Evolutionary conservation across 2,113 vertebrate genomes (phyloP).

Genomic region (Solea solea): DNA sequence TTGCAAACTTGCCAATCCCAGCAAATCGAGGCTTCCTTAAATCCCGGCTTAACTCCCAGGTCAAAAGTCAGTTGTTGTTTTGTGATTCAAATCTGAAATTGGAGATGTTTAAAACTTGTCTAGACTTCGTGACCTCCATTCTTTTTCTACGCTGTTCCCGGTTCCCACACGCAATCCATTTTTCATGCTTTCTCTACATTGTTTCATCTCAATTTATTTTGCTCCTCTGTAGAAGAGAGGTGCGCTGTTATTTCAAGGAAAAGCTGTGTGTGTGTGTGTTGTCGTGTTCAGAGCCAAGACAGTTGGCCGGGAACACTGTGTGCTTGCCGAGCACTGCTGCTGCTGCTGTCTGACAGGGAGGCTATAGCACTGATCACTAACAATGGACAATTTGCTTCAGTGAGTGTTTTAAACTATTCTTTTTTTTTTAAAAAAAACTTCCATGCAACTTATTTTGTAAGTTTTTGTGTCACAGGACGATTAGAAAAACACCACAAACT

Average conservation of each 20-base stretch:
- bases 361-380: conserved; percentile 28
- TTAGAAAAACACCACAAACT: no score
- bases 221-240: conserved; percentile 37
- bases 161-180: conserved; percentile 41
- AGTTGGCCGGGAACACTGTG: conserved; percentile 57
- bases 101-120: conserved; percentile 29
- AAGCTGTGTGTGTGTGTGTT: conserved; percentile 38
- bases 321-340: conserved; percentile 52
- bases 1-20: conserved; percentile 18
- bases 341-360: conserved; percentile 49
- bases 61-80: conserved; percentile 12
- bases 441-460: not conserved
- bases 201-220: conserved; percentile 52
- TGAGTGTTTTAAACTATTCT: conserved; percentile 24
- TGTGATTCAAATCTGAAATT: conserved; percentile 11
- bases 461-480: no score
- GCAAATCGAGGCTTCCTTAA: conserved; percentile 37
- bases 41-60: conserved; percentile 20
- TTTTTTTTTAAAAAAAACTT: not conserved
- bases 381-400: conserved; percentile 26
- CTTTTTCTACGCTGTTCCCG: not conserved
- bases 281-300: conserved; percentile 52
- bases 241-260: conserved; percentile 34
- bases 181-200: conserved; percentile 49
- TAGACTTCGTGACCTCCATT: conserved; percentile 39